These are phyloP conservation scores for Patiria miniata DNA, from an alignment of 35 echinoderm and acorn worm species.

Conservation along the genomic window DNA sequence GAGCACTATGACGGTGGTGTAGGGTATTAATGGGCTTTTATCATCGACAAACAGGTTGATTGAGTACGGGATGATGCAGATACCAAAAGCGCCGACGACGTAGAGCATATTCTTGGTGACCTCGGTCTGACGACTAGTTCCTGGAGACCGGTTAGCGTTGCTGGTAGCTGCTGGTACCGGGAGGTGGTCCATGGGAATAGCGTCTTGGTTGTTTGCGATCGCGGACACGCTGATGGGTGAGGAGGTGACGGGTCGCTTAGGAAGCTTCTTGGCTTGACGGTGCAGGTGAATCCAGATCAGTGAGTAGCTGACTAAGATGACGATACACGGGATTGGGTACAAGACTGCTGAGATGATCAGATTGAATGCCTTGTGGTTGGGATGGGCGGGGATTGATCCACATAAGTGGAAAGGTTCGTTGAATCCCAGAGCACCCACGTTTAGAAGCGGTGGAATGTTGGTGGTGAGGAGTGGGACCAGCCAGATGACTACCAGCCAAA, in stretches of 20 bases:
- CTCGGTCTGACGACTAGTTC: conserved; percentile 54
- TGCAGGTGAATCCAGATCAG: not conserved
- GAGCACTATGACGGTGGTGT: conserved; percentile 61
- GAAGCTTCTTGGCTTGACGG: not conserved
- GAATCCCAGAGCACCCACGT: not conserved
- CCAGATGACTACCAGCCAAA: not conserved
- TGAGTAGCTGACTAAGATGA: not conserved
- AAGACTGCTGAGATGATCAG: not conserved
- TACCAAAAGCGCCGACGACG: conserved; percentile 68
- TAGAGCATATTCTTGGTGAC: conserved; percentile 85
- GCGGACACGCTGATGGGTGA: too few relatives aligned
- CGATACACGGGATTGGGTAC: conserved; percentile 6
- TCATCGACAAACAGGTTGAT: conserved; percentile 62
- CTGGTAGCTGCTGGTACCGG: not conserved
- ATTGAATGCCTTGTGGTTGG: not conserved
- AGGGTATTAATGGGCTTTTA: conserved; percentile 64
- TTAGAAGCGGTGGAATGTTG: not conserved
- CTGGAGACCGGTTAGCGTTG: not conserved
- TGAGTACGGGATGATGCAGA: conserved; percentile 69
- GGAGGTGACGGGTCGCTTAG: not conserved
- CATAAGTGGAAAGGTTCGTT: not conserved
- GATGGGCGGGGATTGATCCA: not conserved
- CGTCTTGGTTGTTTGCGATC: too few relatives aligned
- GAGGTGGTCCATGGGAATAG: too few relatives aligned
- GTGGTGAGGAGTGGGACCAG: not conserved